These are phyloP conservation scores for Oreonectes daqikongensis DNA, from an alignment of 2,797 vertebrate species.

Conservation along the genomic window DNA sequence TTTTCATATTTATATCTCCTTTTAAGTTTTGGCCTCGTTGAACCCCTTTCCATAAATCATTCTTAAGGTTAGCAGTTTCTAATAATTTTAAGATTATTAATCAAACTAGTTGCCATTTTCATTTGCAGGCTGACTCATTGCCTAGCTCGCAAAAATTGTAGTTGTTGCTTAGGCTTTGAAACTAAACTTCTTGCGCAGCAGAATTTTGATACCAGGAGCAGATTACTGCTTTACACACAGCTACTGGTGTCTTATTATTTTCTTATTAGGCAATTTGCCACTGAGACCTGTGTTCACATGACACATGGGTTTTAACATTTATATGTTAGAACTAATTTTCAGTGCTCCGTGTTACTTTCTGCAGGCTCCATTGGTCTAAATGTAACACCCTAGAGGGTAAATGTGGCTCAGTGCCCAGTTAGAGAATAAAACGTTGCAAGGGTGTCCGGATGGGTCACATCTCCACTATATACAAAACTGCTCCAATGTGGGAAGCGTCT, in stretches of 20 bases:
- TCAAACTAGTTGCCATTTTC: background rate
- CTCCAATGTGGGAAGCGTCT: slow-evolving; percentile 53
- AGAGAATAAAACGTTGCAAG: slow-evolving; percentile 28
- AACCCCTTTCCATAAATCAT: slow-evolving; percentile 11
- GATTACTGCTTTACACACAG: background rate
- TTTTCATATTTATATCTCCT: background rate
- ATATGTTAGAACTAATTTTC: slow-evolving; percentile 37
- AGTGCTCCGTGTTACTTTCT: slow-evolving; percentile 23
- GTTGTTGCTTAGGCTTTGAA: background rate
- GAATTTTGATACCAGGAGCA: background rate
- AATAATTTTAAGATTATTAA: background rate
- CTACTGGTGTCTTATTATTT: slow-evolving; percentile 26
- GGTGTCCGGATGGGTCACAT: slow-evolving; percentile 37
- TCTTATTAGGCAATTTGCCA: slow-evolving; percentile 20
- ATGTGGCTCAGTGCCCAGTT: slow-evolving; percentile 11
- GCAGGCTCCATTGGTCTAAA: slow-evolving; percentile 25
- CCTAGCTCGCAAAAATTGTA: slow-evolving; percentile 1
- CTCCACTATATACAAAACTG: slow-evolving; percentile 37
- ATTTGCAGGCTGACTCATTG: background rate
- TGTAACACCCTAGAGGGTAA: slow-evolving; percentile 29
- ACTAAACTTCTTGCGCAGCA: slow-evolving; percentile 6
- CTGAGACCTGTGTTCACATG: background rate
- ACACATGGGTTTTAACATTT: slow-evolving; percentile 25
- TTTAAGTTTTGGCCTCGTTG: background rate
- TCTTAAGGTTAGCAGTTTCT: background rate